Evolutionary conservation across 64 coral and sea anemone species (phyloP).

Genomic region (Hydrozoanthus tunicans): DNA sequence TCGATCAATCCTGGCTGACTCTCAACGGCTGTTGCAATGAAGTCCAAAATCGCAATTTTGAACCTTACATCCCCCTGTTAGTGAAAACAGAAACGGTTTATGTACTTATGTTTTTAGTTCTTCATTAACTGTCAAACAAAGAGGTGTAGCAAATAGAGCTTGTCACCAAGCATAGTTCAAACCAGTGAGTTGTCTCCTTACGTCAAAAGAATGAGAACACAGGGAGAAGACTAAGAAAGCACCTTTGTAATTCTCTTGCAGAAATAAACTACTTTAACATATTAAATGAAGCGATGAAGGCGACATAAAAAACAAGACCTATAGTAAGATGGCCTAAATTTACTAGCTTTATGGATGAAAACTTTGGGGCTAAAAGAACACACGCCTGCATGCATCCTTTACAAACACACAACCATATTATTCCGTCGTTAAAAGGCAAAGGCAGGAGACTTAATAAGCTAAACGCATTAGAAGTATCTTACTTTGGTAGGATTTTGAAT

Average conservation of each 20-base stretch:
- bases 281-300: no score
- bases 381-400: no score
- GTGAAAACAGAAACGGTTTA: neutral
- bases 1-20: slow-evolving; percentile 94
- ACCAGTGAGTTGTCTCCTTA: no score
- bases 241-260: slow-evolving; percentile 2
- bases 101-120: neutral
- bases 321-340: no score
- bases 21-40: slow-evolving; percentile 93
- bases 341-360: no score
- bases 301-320: no score
- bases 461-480: neutral
- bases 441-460: neutral
- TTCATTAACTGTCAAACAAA: neutral
- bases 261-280: neutral
- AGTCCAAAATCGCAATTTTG: slow-evolving; percentile 92
- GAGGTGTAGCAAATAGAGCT: neutral
- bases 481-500: slow-evolving; percentile 81
- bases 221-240: neutral
- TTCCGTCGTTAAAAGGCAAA: neutral
- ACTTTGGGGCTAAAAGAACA: no score
- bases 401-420: no score
- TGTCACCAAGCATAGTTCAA: no score
- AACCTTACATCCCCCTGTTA: slow-evolving; percentile 69
- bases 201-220: no score